Base-by-base conservation (phyloP, 2,113 vertebrate genomes). In the Pica pica region DNA sequence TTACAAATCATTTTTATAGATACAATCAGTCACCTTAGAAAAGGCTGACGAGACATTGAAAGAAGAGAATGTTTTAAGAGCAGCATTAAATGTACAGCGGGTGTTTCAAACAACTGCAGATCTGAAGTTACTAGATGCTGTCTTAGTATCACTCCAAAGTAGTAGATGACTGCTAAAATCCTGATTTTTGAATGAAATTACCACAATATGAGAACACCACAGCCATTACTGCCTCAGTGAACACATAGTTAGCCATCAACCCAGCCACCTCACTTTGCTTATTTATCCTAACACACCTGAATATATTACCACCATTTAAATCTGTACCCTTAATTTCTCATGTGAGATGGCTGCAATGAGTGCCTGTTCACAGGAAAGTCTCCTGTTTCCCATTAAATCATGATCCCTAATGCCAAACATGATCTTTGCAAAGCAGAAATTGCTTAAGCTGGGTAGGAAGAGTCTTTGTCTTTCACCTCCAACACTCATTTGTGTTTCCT, bases 401-500 rank as follows among this genome's bases (percentile, higher is more conserved):
- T 19, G 50, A 31, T 89, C 63, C 59, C 60, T 79, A 57, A 57
- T 9, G 39, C 35, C 80, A 94, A 88, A 42, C 42, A 15, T 44
- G 39, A 57, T 39, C 74, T 96, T 94, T 92, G 65, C 76, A 85
- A 88, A 87, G 74, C 42, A 93, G 57, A 57, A 60, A 49, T 74
- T 23, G 16, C 39, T 92, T 28, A 83, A 95, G 96, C 81, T 31
- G 5, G 44, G 68, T 61, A 55, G 61, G 84, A 94, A 94, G 64
- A 31, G 82, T 68, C 59, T 52, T 83, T 57, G 47, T 23, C 85
- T 97, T 95, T 95, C 90, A 89, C 47, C 63, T 94, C 83, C 90
- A 60, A 70, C 52, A 69, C 89, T 88, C 16, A 11, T 87, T 94
- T 75, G 77, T 8, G 11, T 82, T 90, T 89, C 89, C 91, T 60